Evolutionary conservation across 2,797 vertebrate genomes (phyloP).

Genomic region (Tarsius wallacei): DNA sequence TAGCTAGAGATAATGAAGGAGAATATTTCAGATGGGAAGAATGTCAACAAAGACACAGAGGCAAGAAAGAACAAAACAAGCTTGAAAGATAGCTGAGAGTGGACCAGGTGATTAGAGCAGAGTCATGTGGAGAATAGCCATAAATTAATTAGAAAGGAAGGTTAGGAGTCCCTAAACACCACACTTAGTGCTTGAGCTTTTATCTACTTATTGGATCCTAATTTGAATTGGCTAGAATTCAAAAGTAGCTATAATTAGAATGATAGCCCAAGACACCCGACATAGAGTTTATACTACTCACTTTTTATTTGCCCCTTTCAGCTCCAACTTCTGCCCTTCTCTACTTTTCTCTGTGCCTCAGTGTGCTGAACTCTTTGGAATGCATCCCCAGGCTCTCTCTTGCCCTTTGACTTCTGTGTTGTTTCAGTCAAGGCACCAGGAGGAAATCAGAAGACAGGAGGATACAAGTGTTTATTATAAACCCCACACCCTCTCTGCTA

Average conservation of each 20-base stretch:
- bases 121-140: neutral
- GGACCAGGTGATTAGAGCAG: neutral
- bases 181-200: neutral
- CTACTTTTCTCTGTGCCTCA: neutral
- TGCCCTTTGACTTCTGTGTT: neutral
- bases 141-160: neutral
- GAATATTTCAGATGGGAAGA: neutral
- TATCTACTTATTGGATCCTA: conserved; percentile 6
- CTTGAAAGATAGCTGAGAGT: neutral
- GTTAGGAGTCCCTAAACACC: neutral
- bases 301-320: neutral
- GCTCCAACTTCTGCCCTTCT: neutral
- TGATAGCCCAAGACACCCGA: neutral
- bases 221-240: neutral
- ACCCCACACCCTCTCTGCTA: neutral
- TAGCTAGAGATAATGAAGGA: neutral
- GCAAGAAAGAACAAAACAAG: neutral
- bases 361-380: neutral
- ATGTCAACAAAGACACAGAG: neutral
- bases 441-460: neutral
- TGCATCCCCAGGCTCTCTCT: neutral
- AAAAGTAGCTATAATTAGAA: too few species aligned
- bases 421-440: neutral
- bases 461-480: neutral
- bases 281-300: neutral